Evolutionary conservation across 2,797 vertebrate species (phyloP).

Genomic region (Malurus splendens): DNA sequence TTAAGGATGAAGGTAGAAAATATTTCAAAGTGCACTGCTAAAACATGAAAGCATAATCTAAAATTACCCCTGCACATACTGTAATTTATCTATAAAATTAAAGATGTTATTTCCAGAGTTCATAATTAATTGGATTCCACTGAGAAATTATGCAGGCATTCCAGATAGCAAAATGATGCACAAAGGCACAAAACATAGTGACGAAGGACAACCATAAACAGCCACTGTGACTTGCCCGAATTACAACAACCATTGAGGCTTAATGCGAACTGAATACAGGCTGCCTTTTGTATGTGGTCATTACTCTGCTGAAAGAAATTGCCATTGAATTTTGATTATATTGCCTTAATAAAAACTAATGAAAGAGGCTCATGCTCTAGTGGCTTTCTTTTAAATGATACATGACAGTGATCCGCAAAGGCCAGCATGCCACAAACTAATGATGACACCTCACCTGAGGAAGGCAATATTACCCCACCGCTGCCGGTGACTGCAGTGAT

Average conservation of each 20-base stretch:
- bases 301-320: slow-evolving; percentile 56
- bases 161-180: slow-evolving; percentile 49
- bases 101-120: slow-evolving; percentile 62
- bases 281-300: slow-evolving; percentile 37
- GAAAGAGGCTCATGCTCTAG: slow-evolving; percentile 58
- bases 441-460: slow-evolving; percentile 15
- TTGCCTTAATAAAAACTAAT: slow-evolving; percentile 69
- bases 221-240: slow-evolving; percentile 19
- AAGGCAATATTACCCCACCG: background rate
- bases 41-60: slow-evolving; percentile 58
- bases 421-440: slow-evolving; percentile 29
- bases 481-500: background rate
- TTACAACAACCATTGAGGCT: slow-evolving; percentile 48
- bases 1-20: slow-evolving; percentile 59
- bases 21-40: slow-evolving; percentile 53
- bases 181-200: slow-evolving; percentile 40
- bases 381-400: slow-evolving; percentile 52
- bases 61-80: slow-evolving; percentile 49
- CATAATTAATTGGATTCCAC: slow-evolving; percentile 69
- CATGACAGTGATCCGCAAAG: slow-evolving; percentile 25
- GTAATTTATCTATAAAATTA: slow-evolving; percentile 64
- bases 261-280: slow-evolving; percentile 58
- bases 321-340: slow-evolving; percentile 68
- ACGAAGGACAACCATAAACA: slow-evolving; percentile 58
- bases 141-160: slow-evolving; percentile 63